A percentile compares a stretch with the other conserved stretches of the same genome.
Evolutionary conservation across 2,888 invertebrate genomes (phyloP).

Genomic region (Nineta flava): DNA sequence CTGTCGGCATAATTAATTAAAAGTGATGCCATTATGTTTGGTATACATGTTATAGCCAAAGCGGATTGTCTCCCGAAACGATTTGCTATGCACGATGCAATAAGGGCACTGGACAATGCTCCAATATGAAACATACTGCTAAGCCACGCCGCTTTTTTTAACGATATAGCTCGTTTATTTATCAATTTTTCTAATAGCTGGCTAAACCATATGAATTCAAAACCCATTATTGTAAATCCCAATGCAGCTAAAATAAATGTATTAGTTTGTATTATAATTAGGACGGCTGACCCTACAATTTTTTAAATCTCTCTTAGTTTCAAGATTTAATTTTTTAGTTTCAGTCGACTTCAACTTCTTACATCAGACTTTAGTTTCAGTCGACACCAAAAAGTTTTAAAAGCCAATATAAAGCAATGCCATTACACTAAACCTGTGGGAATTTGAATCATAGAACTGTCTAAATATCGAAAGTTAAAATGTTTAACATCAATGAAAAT

Average conservation of each 20-base stretch:
- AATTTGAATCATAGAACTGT: no score
- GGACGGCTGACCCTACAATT: no score
- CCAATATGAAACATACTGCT: background rate
- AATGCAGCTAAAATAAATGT: slow-evolving; percentile 17
- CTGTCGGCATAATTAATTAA: slow-evolving; percentile 36
- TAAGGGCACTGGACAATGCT: background rate
- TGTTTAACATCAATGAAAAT: no score
- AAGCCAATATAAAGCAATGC: no score
- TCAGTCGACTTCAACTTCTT: no score
- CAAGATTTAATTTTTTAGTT: no score
- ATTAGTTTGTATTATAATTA: no score
- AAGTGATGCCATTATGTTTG: slow-evolving; percentile 39
- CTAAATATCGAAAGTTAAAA: no score
- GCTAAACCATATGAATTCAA: slow-evolving; percentile 26
- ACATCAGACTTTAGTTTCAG: no score
- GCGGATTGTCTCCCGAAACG: slow-evolving; percentile 40
- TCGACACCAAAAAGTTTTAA: no score
- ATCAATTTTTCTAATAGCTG: background rate
- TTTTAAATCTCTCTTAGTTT: no score
- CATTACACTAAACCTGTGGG: no score
- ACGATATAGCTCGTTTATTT: background rate
- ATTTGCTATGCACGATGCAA: slow-evolving; percentile 41
- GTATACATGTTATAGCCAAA: slow-evolving; percentile 35
- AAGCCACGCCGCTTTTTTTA: background rate
- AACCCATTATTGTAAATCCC: slow-evolving; percentile 22